phyloP scores from a whole-genome alignment of 2,888 invertebrate species.

The Bruchidius siliquastri region DNA sequence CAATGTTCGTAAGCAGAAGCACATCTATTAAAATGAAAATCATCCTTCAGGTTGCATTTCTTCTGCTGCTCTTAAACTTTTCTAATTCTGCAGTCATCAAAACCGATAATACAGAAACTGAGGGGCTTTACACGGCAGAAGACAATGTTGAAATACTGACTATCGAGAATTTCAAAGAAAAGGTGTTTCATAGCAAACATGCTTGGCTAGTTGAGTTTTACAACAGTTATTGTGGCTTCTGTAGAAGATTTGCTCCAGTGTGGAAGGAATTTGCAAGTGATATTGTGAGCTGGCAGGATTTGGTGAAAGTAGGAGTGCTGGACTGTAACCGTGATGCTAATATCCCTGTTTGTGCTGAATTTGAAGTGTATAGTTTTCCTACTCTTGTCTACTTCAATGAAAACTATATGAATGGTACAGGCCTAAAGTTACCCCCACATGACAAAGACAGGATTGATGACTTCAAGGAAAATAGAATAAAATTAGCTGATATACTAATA shows the following conservation, averaged over 20 bases:
- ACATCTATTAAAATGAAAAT: not conserved
- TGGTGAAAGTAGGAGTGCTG: slow-evolving; percentile 71
- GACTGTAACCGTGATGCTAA: slow-evolving; percentile 66
- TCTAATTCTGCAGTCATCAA: not conserved
- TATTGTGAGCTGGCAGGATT: slow-evolving; percentile 60
- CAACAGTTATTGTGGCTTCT: slow-evolving; percentile 95
- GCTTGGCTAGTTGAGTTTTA: slow-evolving; percentile 74
- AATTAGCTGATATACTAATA: slow-evolving; percentile 52
- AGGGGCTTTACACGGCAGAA: slow-evolving; percentile 62
- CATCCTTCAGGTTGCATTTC: not conserved
- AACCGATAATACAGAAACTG: not conserved
- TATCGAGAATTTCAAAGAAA: slow-evolving; percentile 60
- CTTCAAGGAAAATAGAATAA: slow-evolving; percentile 31
- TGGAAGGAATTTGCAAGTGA: slow-evolving; percentile 77
- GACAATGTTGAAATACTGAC: slow-evolving; percentile 65
- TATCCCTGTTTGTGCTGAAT: slow-evolving; percentile 73
- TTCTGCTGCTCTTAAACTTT: not conserved
- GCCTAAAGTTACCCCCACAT: not conserved
- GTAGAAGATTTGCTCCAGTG: slow-evolving; percentile 81
- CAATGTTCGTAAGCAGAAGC: not conserved
- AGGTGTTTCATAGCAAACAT: slow-evolving; percentile 58
- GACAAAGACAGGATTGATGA: slow-evolving; percentile 18
- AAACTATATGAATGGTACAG: slow-evolving; percentile 54
- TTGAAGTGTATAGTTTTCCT: slow-evolving; percentile 86
- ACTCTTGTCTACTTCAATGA: slow-evolving; percentile 71